These are phyloP conservation scores for Philonicus albiceps DNA, from an alignment of 2,888 invertebrate species.

Conservation along the genomic window DNA sequence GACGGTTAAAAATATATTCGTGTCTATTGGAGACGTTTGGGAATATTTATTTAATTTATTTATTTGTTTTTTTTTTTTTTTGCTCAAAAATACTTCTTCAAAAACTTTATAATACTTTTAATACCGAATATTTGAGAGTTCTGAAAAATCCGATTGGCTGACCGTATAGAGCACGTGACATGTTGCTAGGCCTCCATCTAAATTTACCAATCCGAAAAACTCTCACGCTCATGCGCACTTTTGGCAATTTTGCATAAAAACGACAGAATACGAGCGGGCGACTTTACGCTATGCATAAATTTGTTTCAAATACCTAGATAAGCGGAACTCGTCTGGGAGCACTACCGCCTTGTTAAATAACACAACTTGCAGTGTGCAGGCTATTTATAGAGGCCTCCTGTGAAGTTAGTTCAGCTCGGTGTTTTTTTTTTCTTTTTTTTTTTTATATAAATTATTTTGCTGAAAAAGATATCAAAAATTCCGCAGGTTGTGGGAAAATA, in stretches of 20 bases:
- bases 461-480: background rate
- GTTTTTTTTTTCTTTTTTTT: too few species aligned
- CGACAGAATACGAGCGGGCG: background rate
- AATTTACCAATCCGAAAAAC: slow-evolving; percentile 25
- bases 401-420: background rate
- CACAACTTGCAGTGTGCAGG: slow-evolving; percentile 19
- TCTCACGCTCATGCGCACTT: background rate
- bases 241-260: background rate
- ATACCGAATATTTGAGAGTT: background rate
- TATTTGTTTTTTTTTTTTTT: background rate
- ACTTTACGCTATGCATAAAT: slow-evolving; percentile 25
- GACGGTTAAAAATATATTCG: background rate
- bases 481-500: background rate
- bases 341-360: slow-evolving; percentile 25
- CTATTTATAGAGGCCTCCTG: slow-evolving; percentile 5
- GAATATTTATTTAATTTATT: background rate
- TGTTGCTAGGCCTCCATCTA: slow-evolving; percentile 41
- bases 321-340: slow-evolving; percentile 9
- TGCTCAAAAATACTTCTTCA: background rate
- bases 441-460: background rate
- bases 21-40: background rate
- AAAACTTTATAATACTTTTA: slow-evolving; percentile 1
- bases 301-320: background rate
- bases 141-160: slow-evolving; percentile 7
- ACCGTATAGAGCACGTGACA: slow-evolving; percentile 34